Evolutionary conservation across 2,797 vertebrate genomes (phyloP).

Genomic region (Remorina albescens): DNA sequence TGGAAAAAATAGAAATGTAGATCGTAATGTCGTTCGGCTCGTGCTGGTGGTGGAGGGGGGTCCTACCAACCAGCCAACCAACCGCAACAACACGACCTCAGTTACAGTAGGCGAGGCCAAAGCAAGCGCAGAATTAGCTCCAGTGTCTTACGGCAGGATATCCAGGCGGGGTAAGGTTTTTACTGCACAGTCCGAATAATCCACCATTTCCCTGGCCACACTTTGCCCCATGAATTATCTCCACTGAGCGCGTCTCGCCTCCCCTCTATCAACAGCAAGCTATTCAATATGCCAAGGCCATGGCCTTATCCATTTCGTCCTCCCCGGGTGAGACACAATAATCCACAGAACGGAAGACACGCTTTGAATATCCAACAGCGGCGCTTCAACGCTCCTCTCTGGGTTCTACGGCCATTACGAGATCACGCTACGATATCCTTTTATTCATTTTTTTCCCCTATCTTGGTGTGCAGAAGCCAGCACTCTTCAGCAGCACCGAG

Average conservation of each 20-base stretch:
- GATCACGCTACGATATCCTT: conserved; percentile 77
- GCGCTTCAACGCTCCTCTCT: conserved; percentile 51
- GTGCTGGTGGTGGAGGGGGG: neutral
- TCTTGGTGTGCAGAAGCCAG: conserved; percentile 83
- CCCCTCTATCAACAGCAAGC: conserved; percentile 60
- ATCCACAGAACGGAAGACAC: conserved; percentile 60
- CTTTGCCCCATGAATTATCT: conserved; percentile 74
- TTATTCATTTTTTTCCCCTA: conserved; percentile 72
- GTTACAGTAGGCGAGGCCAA: conserved; percentile 44
- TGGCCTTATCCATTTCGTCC: conserved; percentile 80
- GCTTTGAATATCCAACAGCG: conserved; percentile 51
- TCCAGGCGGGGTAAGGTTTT: conserved; percentile 38
- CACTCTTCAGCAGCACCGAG: conserved; percentile 71
- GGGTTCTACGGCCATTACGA: conserved; percentile 60
- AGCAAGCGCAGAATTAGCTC: conserved; percentile 54
- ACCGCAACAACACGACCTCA: conserved; percentile 70
- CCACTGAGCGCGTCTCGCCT: conserved; percentile 65
- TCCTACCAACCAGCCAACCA: conserved; percentile 43
- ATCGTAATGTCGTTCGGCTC: conserved; percentile 37
- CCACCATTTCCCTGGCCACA: conserved; percentile 71
- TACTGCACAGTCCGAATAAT: conserved; percentile 60
- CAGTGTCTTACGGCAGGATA: conserved; percentile 41
- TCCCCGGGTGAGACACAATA: conserved; percentile 58
- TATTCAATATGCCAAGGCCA: conserved; percentile 83
- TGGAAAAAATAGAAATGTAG: conserved; percentile 2